Base-by-base conservation (phyloP, 2,797 vertebrate species). In the Gambelia wislizenii region DNA sequence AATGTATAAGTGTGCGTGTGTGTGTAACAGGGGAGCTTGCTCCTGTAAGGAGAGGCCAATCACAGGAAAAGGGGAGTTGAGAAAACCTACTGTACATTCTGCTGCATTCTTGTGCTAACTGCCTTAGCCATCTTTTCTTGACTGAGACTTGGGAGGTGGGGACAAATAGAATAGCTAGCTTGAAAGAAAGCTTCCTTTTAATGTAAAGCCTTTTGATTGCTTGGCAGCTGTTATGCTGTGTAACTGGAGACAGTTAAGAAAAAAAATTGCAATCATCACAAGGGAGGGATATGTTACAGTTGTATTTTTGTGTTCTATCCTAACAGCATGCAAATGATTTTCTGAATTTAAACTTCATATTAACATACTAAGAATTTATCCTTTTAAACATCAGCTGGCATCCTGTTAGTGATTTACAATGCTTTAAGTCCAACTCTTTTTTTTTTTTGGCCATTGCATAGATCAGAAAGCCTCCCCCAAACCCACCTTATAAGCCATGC, bases 51-150 rank as follows among this genome's bases (percentile, higher is more conserved):
- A 90, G 74, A 44, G 87, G 87, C 61, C 49, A 74, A 59, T 33
- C 52, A 36, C 81, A 52, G 0, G 0, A 2, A 56, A 80, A 0
- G 0, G 2, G 39, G 67, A 56, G 56, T 6, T 8, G 44, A 61
- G 67, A 12, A 82, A 85, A 47, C 59, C 49, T 61, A 39, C 36
- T 52, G 7, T 36, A 44, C 39, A 25, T 18, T 52, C 78, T 2
- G 54, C 10, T n/a, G 36, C 49, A 6, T 69, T 79, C 61, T 87
- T 69, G 1, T 0, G 0, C 52, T 87, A 67, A 61, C 59, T 61
- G 22, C 22, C 22, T 61, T 67, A 67, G 33, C 64, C 16, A 76
- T 39, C 56, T 87, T 54, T 52, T 59, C 9, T 1, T 0, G 7
- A 83, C 30, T 88, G 33, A n/a, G 49, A 1, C 22, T 39, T 42